Conservation (phyloP, 2,113 vertebrate species). For the Hirundichthys speculiger region DNA sequence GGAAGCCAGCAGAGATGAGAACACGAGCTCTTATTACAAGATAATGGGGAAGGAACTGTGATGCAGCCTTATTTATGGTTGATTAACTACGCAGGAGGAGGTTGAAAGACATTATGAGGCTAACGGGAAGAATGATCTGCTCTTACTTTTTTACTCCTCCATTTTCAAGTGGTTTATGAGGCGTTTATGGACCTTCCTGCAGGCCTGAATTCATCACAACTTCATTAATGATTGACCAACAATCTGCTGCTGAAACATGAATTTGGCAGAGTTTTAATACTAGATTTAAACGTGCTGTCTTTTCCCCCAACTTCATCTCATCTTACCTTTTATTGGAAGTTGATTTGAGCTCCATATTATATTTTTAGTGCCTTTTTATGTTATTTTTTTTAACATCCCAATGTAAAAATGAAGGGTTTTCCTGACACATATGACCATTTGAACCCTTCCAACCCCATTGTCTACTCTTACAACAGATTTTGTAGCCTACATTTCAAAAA, state of each 20-base stretch:
- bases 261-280: too few species aligned
- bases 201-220: constrained; percentile 51
- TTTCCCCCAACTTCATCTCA: neutral
- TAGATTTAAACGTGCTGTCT: too few species aligned
- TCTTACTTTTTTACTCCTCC: constrained; percentile 26
- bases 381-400: neutral
- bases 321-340: neutral
- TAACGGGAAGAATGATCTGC: neutral
- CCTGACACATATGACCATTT: neutral
- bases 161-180: constrained; percentile 56
- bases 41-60: too few species aligned
- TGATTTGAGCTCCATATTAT: neutral
- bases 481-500: neutral
- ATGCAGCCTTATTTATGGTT: too few species aligned
- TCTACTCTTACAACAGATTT: constrained; percentile 2
- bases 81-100: constrained; percentile 6
- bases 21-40: too few species aligned
- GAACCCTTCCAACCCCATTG: constrained; percentile 1
- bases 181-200: constrained; percentile 59
- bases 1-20: too few species aligned
- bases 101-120: neutral
- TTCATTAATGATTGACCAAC: constrained; percentile 77
- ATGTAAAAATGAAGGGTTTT: neutral
- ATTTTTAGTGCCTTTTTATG: neutral
- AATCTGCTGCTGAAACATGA: constrained; percentile 64